phyloP scores from a whole-genome alignment of 2,113 vertebrate species.

The Pelvicachromis taeniatus region DNA sequence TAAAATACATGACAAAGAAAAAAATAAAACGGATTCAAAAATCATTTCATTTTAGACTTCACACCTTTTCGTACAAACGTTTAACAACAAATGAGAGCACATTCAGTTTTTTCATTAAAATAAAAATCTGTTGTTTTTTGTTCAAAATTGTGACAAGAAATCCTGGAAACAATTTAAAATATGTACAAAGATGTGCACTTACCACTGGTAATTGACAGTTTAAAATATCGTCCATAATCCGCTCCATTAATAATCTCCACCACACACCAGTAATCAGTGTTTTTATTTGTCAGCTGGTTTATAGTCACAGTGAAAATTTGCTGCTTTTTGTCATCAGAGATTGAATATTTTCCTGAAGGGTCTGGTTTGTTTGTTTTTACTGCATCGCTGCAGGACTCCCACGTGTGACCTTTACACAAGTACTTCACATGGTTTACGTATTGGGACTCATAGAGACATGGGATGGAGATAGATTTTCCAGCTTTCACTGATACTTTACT shows the following conservation, averaged over 20 bases:
- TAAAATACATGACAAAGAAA: too few relatives aligned
- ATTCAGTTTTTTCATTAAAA: background rate
- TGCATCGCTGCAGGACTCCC: accelerated
- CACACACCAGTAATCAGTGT: too few relatives aligned
- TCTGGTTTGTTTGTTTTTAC: too few relatives aligned
- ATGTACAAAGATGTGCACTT: background rate
- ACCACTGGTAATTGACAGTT: background rate
- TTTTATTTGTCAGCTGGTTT: too few relatives aligned
- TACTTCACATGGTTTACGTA: constrained; percentile 16
- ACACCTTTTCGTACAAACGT: accelerated
- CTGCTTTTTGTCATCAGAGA: too few relatives aligned
- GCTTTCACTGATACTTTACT: background rate
- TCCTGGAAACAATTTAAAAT: background rate
- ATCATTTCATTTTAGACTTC: too few relatives aligned
- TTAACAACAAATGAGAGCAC: background rate
- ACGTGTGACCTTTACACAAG: background rate
- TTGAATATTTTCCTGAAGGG: too few relatives aligned
- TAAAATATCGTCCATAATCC: accelerated
- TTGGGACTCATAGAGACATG: constrained; percentile 4
- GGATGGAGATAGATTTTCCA: constrained; percentile 22
- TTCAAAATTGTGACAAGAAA: background rate
- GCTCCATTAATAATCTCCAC: too few relatives aligned
- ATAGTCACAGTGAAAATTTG: too few relatives aligned
- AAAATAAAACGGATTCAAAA: too few relatives aligned
- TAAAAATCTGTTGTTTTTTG: background rate